A percentile compares a stretch with the other conserved stretches of the same genome.
Conservation (phyloP, 2,888 invertebrate genomes). For the Adineta ricciae region DNA sequence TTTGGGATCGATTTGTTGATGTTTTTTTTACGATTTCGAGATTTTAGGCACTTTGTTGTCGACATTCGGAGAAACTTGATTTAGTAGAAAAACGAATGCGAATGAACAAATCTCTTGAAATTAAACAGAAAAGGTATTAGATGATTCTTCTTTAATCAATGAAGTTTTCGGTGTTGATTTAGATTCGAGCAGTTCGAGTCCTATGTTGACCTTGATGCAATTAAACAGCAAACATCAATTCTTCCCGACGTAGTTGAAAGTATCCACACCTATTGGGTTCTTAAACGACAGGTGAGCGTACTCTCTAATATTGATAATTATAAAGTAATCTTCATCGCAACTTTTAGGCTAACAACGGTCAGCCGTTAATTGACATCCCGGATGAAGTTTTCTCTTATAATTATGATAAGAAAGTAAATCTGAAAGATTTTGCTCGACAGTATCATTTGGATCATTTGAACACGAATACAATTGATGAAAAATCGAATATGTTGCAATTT, state of each 20-base stretch:
- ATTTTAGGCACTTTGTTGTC: not conserved
- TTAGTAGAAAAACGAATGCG: not conserved
- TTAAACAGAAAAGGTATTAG: not conserved
- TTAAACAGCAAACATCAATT: not conserved
- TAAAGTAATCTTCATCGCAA: not conserved
- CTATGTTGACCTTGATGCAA: not conserved
- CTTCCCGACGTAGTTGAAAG: not conserved
- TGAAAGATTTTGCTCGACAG: not conserved
- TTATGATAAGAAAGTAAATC: not conserved
- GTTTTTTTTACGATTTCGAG: not conserved
- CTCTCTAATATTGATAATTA: not conserved
- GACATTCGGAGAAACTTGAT: not conserved
- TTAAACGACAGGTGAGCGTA: not conserved
- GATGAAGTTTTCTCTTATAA: not conserved
- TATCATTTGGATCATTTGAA: not conserved
- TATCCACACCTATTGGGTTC: not conserved
- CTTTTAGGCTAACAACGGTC: slow-evolving; percentile 6
- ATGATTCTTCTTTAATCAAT: not conserved
- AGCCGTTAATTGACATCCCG: not conserved
- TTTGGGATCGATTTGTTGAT: not conserved
- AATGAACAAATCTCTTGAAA: not conserved
- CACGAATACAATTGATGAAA: not conserved
- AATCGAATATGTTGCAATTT: not conserved
- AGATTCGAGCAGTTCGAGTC: not conserved
- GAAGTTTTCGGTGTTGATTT: not conserved